Conservation (phyloP, 2,113 vertebrate genomes). For the Mustelus asterias region DNA sequence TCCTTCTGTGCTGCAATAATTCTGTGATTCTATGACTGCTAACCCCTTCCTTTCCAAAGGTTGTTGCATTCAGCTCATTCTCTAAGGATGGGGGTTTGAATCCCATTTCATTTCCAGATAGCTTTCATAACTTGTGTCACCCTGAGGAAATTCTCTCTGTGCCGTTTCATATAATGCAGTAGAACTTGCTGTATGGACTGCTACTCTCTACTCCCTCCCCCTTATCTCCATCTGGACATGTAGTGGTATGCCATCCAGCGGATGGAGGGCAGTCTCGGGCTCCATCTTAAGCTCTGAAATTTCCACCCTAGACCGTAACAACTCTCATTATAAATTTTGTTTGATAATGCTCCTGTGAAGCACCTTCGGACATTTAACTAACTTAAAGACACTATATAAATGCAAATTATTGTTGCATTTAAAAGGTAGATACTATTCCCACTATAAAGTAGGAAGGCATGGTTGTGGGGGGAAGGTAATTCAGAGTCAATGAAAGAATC, state of each 20-base stretch:
- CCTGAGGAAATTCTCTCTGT: too few relatives aligned
- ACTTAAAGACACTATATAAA: too few relatives aligned
- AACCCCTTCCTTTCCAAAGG: background rate
- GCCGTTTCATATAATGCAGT: too few relatives aligned
- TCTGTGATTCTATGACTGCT: background rate
- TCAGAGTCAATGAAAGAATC: background rate
- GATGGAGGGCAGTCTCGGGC: too few relatives aligned
- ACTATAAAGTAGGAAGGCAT: background rate
- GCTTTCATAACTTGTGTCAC: too few relatives aligned
- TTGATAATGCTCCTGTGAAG: too few relatives aligned
- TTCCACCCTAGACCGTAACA: background rate
- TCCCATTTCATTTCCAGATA: background rate
- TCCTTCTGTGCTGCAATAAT: too few relatives aligned
- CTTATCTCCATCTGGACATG: background rate
- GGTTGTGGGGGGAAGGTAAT: background rate
- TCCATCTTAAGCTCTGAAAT: background rate
- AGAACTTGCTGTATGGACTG: background rate
- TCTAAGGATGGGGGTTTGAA: background rate
- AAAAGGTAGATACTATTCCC: background rate
- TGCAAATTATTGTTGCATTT: too few relatives aligned
- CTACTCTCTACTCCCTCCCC: background rate
- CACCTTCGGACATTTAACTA: too few relatives aligned
- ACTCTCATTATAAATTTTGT: too few relatives aligned
- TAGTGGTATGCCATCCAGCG: too few relatives aligned
- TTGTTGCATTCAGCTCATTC: background rate